Evolutionary conservation across 2,113 vertebrate species (phyloP), one percentile per base, ranked within the genome.

Genomic region (Chionomys nivalis): DNA sequence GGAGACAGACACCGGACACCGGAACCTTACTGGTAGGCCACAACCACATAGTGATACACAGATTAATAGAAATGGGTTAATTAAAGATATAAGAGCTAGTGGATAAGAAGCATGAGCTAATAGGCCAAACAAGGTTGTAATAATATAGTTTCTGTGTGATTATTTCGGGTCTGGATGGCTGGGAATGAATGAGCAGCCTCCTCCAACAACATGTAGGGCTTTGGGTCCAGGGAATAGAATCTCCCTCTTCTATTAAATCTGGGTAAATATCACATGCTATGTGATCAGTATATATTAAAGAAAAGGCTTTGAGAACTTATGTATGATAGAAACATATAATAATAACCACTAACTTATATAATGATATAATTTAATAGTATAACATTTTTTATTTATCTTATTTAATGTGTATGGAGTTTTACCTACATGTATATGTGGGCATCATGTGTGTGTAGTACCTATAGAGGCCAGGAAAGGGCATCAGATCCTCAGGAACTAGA

Each of bases 381-480:
- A 55, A 23, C 68, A n/a, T 87, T 95, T 95, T 93, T n/a, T 83
- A 73, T 73, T 73, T 73, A 42, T 73, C 9, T 42, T 26, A 44
- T 42, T 42, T 61, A 28, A 31, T 63, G 7, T 31, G 24, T 63
- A 42, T 83, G 7, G n/a, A 14, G n/a, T 83, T 83, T 83, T 31
- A 83, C 58, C 58, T 63, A 31, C 24, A 83, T 4, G 3, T 28
- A 31, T 2, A 5, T 44, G 17, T 31, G 8, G 42, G 16, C 7
- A 7, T 63, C 13, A 2, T 42, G 81, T 42, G 81, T 24, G 7
- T 42, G 36, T 17, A 58, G 52, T 82, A 11, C 23, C 52, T 39
- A 23, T 61, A 23, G 52, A 39, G n/a, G 55, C 23, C 36, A 63
- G 13, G 39, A 83, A n/a, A 42, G 36, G 33, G 3, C 23, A 82